Percentiles rank a stretch among this genome's conserved stretches.
Conservation (phyloP, 2,888 invertebrate genomes). For the Trachelus troglodyta region DNA sequence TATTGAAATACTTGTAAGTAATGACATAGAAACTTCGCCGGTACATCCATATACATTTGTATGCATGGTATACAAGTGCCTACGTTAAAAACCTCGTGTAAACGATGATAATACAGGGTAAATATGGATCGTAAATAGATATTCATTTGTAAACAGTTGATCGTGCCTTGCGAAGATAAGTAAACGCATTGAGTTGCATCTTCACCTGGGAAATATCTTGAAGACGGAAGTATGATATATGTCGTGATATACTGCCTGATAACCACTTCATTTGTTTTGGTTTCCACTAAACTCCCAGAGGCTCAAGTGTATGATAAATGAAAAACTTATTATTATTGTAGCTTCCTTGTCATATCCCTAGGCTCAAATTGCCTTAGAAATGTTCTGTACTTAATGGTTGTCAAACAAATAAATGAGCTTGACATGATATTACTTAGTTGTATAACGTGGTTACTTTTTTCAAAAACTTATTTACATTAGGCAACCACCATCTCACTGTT, state of each 20-base stretch:
- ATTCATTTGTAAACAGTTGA: background rate
- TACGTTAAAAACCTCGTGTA: background rate
- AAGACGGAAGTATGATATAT: background rate
- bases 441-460: background rate
- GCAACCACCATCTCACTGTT: background rate
- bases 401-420: background rate
- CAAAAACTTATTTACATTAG: background rate
- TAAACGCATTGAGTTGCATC: background rate
- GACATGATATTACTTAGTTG: background rate
- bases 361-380: background rate
- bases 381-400: background rate
- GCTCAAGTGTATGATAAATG: background rate
- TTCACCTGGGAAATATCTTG: background rate
- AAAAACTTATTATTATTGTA: background rate
- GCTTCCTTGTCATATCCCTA: background rate
- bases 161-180: background rate
- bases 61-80: background rate
- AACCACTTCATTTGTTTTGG: background rate
- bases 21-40: background rate
- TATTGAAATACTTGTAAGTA: background rate
- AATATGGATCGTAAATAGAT: conserved; percentile 3
- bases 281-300: background rate
- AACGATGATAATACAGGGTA: background rate
- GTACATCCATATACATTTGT: background rate
- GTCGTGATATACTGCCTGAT: background rate